Percentiles rank a stretch among this genome's conserved stretches.
phyloP scores from a whole-genome alignment of 2,797 vertebrate species.

The Syndactyla subalaris region DNA sequence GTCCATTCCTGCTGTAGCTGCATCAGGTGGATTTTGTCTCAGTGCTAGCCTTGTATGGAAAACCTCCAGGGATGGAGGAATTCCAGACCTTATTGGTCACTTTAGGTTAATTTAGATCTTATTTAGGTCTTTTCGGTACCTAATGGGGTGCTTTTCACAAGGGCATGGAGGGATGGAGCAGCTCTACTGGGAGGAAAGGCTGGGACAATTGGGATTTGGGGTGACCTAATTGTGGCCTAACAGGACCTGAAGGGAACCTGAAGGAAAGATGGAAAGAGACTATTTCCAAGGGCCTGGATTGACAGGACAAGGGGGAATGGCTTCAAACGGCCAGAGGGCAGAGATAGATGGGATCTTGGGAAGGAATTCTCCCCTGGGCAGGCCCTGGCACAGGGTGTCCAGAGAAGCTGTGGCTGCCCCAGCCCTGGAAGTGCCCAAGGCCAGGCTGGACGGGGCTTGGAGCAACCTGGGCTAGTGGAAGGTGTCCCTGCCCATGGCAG shows the following conservation, averaged over 20 bases:
- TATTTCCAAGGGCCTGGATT: neutral
- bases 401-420: neutral
- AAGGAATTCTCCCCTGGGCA: fast-evolving
- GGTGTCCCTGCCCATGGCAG: neutral
- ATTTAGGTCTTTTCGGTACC: neutral
- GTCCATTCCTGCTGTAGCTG: neutral
- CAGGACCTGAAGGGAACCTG: too few species aligned
- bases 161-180: neutral
- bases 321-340: neutral
- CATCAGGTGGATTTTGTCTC: neutral
- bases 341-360: fast-evolving
- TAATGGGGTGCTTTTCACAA: neutral
- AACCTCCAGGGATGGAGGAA: neutral
- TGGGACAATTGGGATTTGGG: too few species aligned
- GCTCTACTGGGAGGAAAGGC: too few species aligned
- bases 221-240: too few species aligned
- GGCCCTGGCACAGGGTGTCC: neutral
- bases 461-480: fast-evolving
- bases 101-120: neutral
- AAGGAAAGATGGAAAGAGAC: too few species aligned
- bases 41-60: neutral
- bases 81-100: neutral
- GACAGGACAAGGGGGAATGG: too few species aligned
- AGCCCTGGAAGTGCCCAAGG: neutral
- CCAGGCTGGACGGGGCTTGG: neutral